Evolutionary conservation across 2,888 invertebrate genomes (phyloP).

Genomic region (Sarcophaga subvicina): DNA sequence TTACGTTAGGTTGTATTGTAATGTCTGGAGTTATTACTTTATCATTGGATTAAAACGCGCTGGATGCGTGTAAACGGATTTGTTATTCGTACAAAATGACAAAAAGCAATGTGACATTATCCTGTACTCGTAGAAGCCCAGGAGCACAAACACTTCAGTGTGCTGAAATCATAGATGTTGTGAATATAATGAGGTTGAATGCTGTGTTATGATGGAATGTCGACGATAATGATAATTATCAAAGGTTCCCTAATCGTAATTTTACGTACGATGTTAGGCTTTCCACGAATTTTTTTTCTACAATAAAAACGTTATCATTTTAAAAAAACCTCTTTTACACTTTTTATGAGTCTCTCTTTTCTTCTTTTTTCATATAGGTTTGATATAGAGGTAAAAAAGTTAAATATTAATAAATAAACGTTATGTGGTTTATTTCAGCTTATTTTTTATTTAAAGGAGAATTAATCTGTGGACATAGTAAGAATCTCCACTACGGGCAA

Average conservation of each 20-base stretch:
- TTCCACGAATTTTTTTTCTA: slow-evolving; percentile 6
- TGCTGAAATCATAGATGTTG: not conserved
- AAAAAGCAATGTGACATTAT: slow-evolving; percentile 64
- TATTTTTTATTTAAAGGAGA: no score
- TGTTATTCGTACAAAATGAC: slow-evolving; percentile 77
- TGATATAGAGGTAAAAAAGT: no score
- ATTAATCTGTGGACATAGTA: not conserved
- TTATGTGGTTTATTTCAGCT: no score
- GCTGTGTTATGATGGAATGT: slow-evolving; percentile 35
- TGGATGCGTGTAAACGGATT: slow-evolving; percentile 78
- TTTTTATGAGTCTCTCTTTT: no score
- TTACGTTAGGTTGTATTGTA: slow-evolving; percentile 41
- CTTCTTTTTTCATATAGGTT: no score
- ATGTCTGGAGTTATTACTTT: no score
- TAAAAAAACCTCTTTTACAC: no score
- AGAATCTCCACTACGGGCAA: not conserved
- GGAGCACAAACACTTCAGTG: slow-evolving; percentile 53
- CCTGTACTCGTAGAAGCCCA: not conserved
- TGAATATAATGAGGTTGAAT: slow-evolving; percentile 39
- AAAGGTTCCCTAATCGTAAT: slow-evolving; percentile 4
- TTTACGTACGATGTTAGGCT: slow-evolving; percentile 40
- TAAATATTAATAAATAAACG: no score
- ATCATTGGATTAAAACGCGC: no score
- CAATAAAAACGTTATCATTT: no score
- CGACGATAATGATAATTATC: slow-evolving; percentile 31